These are phyloP conservation scores for Psittacus erithacus DNA, from an alignment of 2,113 vertebrate genomes.

Conservation along the genomic window DNA sequence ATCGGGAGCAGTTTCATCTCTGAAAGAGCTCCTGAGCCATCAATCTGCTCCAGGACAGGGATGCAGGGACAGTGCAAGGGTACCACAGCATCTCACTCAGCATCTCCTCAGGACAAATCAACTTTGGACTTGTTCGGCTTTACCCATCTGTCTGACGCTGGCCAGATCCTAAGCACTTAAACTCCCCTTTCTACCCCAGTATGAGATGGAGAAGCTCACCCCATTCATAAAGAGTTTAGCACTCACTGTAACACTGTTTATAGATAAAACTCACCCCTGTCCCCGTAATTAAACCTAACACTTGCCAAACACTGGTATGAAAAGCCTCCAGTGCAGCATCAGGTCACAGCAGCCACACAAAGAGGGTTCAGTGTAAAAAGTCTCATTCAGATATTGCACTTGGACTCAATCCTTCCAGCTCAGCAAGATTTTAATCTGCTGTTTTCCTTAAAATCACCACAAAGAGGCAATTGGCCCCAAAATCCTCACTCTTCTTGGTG, in stretches of 20 bases:
- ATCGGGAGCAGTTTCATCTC: background rate
- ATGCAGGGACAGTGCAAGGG: background rate
- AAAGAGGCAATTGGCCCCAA: background rate
- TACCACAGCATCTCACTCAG: accelerated
- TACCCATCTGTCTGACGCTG: background rate
- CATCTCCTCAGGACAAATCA: background rate
- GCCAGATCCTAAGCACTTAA: background rate
- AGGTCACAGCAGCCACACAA: background rate
- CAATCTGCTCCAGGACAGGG: background rate
- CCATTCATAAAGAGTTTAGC: background rate
- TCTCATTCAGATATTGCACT: background rate
- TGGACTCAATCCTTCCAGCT: background rate
- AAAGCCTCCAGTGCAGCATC: background rate
- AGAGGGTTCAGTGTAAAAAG: background rate
- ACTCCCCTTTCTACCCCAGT: background rate
- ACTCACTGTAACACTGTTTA: background rate
- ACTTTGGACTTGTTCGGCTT: background rate
- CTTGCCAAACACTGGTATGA: background rate
- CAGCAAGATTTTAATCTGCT: background rate
- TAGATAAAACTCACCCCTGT: background rate
- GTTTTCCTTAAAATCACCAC: slow-evolving; percentile 20
- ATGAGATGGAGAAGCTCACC: background rate
- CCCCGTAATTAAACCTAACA: background rate
- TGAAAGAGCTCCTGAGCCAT: background rate
- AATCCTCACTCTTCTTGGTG: background rate